Percentiles rank a stretch among this genome's conserved stretches.
phyloP scores from a whole-genome alignment of 2,113 vertebrate species.

The Polypterus senegalus region DNA sequence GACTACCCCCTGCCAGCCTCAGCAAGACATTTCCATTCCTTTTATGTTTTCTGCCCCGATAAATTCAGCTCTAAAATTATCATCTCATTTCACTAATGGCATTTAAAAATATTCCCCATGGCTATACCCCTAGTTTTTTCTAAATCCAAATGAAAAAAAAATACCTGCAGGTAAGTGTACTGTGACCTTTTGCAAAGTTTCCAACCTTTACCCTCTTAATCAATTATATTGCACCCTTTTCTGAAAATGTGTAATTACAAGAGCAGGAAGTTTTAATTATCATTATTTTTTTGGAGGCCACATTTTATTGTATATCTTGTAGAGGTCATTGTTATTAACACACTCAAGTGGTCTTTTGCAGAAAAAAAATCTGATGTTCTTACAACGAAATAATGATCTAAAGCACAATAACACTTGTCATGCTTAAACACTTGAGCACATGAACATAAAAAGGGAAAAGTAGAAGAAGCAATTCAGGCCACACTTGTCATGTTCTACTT shows the following conservation, averaged over 20 bases:
- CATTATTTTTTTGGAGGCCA: slow-evolving; percentile 41
- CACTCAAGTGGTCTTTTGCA: slow-evolving; percentile 42
- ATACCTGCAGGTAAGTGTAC: slow-evolving; percentile 48
- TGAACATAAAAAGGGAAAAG: too few relatives aligned
- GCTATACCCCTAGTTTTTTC: slow-evolving; percentile 25
- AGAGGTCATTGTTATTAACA: slow-evolving; percentile 45
- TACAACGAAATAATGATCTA: too few relatives aligned
- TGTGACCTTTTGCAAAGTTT: slow-evolving; percentile 60
- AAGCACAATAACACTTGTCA: too few relatives aligned
- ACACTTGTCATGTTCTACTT: too few relatives aligned
- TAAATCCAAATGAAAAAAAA: slow-evolving; percentile 13
- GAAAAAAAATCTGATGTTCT: too few relatives aligned
- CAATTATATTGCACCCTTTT: slow-evolving; percentile 46
- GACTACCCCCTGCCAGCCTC: slow-evolving; percentile 12
- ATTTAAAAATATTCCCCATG: slow-evolving; percentile 28
- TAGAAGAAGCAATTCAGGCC: too few relatives aligned
- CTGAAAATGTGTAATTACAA: slow-evolving; percentile 46
- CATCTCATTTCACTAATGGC: slow-evolving; percentile 51
- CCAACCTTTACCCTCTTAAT: slow-evolving; percentile 53
- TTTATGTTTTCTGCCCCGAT: slow-evolving; percentile 44
- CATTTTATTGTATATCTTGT: slow-evolving; percentile 26
- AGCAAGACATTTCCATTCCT: slow-evolving; percentile 30
- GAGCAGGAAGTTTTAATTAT: slow-evolving; percentile 50
- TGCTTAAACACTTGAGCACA: too few relatives aligned
- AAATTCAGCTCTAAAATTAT: slow-evolving; percentile 40